Evolutionary conservation across 2,797 vertebrate genomes (phyloP), one percentile per base, ranked within the genome.

Genomic region (Aulostomus chinensis): DNA sequence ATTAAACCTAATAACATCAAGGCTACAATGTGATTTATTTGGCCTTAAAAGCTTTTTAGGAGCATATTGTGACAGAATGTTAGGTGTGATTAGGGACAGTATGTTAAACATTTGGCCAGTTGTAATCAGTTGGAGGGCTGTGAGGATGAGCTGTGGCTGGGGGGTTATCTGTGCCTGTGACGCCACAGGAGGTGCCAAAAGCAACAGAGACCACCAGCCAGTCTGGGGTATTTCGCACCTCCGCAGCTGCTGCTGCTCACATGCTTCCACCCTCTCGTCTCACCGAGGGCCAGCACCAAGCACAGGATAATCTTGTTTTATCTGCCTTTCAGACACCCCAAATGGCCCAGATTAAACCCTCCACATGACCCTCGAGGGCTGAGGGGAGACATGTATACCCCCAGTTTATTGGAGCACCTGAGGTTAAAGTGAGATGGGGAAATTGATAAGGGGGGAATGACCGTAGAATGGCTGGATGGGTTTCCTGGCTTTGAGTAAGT

Each of bases 331-430:
- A 89, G 83, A 85, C 84, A 80, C 71, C 66, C 83, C 85, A 86
- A 88, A 88, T 88, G 87, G 89, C 81, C 13, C 21, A 80, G 86
- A 89, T 91, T 88, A 88, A 84, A 85, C 78, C 64, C 68, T 58
- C 79, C 61, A 52, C 67, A 73, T 82, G 83, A 76, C 83, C 86
- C 73, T 58, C 51, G 66, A 47, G 62, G 49, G 68, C 70, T 42
- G 41, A 30, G 43, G 67, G 17, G 41, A 73, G 87, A 85, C 82
- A 90, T 82, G 73, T 80, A 88, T 77, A 88, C 83, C 81, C 67
- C 71, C 49, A 74, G 81, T 86, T 88, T 86, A 87, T 78, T 70
- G 65, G 84, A 80, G 76, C 80, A 79, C 64, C 77, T 68, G 40
- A 68, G 77, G 84, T 81, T 78, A 81, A 83, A 88, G 85, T 84